These are phyloP conservation scores for Verasper variegatus DNA, from an alignment of 2,113 vertebrate genomes.

Conservation along the genomic window DNA sequence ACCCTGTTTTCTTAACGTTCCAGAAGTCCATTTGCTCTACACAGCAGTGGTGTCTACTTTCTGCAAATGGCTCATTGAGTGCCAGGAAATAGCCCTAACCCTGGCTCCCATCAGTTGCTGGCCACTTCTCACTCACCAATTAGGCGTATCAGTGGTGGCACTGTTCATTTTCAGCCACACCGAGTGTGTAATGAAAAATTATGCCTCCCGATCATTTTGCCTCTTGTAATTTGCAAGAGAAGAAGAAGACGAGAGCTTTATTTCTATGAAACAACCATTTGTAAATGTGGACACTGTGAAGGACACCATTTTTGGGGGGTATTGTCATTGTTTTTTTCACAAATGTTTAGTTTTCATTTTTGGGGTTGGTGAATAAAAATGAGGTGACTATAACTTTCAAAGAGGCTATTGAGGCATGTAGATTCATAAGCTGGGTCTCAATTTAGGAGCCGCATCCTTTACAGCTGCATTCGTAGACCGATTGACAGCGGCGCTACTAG, in stretches of 20 bases:
- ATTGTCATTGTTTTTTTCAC: no score
- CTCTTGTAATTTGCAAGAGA: slow-evolving; percentile 38
- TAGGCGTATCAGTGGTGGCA: slow-evolving; percentile 51
- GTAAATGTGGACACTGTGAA: not conserved
- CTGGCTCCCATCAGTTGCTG: slow-evolving; percentile 25
- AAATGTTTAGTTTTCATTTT: no score
- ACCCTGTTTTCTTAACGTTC: slow-evolving; percentile 16
- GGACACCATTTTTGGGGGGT: not conserved
- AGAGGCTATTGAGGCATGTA: no score
- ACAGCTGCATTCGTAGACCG: no score
- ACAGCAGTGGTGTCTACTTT: slow-evolving; percentile 34
- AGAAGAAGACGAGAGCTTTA: slow-evolving; percentile 11
- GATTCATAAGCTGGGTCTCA: no score
- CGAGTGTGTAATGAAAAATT: slow-evolving; percentile 66
- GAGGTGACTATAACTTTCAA: no score
- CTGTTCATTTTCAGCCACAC: slow-evolving; percentile 68
- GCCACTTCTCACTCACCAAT: slow-evolving; percentile 56
- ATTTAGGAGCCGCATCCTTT: no score
- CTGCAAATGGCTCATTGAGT: slow-evolving; percentile 56
- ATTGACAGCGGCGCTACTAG: no score
- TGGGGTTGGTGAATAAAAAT: no score
- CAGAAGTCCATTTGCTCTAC: slow-evolving; percentile 25
- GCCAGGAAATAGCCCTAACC: slow-evolving; percentile 56
- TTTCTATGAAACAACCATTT: not conserved
- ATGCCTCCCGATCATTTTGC: slow-evolving; percentile 47